A percentile compares a stretch with the other conserved stretches of the same genome.
phyloP scores from a whole-genome alignment of 92 coral and sea anemone genomes.

The Paramuricea clavata region DNA sequence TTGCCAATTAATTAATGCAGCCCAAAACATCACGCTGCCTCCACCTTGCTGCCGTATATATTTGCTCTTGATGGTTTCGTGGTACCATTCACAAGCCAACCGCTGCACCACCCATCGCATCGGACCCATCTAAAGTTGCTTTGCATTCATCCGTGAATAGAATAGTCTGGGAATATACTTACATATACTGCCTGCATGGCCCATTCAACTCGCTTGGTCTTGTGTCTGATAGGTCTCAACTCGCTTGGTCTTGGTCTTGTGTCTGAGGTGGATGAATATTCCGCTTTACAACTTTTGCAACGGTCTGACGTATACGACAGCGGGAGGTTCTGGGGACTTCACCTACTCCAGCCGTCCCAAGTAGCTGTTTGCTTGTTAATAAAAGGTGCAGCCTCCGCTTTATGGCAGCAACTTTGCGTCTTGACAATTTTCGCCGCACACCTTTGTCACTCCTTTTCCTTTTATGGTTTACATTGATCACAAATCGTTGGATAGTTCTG shows the following conservation, averaged over 20 bases:
- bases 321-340: background rate
- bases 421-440: background rate
- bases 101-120: background rate
- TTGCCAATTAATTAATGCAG: constrained; percentile 4
- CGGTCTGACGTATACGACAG: background rate
- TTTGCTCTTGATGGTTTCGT: background rate
- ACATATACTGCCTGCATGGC: background rate
- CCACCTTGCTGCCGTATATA: constrained; percentile 18
- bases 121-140: background rate
- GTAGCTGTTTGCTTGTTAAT: background rate
- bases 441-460: constrained; percentile 6
- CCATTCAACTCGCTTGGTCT: background rate
- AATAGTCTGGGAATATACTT: background rate
- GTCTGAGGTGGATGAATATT: background rate
- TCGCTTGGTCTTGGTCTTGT: background rate
- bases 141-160: background rate
- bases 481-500: background rate
- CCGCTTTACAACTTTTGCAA: background rate
- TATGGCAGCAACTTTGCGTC: background rate
- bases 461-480: background rate
- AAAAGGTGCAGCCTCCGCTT: constrained; percentile 6
- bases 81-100: constrained; percentile 6
- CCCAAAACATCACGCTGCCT: constrained; percentile 4
- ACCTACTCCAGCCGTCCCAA: background rate
- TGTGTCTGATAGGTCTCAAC: background rate